Conservation (phyloP, 2,888 invertebrate species). For the Chymomyza amoena region DNA sequence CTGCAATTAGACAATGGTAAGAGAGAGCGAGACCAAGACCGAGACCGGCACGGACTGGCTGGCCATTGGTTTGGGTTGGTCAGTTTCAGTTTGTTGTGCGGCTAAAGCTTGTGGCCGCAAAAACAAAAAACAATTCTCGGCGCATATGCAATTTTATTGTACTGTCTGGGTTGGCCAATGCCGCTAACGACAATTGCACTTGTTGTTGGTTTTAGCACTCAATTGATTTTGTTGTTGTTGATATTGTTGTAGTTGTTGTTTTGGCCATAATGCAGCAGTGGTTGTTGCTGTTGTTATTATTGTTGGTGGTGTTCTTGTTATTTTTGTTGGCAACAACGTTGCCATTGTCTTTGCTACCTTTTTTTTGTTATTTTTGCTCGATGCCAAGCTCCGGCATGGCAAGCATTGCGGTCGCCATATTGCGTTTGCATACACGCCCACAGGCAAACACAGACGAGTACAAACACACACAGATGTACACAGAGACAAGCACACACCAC, state of each 20-base stretch:
- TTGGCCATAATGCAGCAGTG: slow-evolving; percentile 14
- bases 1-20: slow-evolving; percentile 33
- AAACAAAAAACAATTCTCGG: background rate
- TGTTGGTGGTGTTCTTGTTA: slow-evolving; percentile 22
- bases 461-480: slow-evolving; percentile 11
- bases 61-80: background rate
- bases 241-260: slow-evolving; percentile 19
- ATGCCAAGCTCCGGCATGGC: slow-evolving; percentile 15
- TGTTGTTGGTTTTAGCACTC: slow-evolving; percentile 72
- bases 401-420: slow-evolving; percentile 77
- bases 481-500: background rate
- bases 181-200: slow-evolving; percentile 18
- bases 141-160: slow-evolving; percentile 17
- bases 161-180: slow-evolving; percentile 3
- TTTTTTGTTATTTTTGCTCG: background rate
- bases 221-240: slow-evolving; percentile 57
- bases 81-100: slow-evolving; percentile 4
- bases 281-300: slow-evolving; percentile 20
- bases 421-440: slow-evolving; percentile 75
- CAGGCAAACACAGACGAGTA: slow-evolving; percentile 50
- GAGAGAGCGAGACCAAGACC: slow-evolving; percentile 54
- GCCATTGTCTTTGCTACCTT: background rate
- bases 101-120: background rate
- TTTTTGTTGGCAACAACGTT: slow-evolving; percentile 2
- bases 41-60: background rate